These are phyloP conservation scores for Chelidonichthys spinosus DNA, from an alignment of 2,797 vertebrate genomes.

Conservation along the genomic window DNA sequence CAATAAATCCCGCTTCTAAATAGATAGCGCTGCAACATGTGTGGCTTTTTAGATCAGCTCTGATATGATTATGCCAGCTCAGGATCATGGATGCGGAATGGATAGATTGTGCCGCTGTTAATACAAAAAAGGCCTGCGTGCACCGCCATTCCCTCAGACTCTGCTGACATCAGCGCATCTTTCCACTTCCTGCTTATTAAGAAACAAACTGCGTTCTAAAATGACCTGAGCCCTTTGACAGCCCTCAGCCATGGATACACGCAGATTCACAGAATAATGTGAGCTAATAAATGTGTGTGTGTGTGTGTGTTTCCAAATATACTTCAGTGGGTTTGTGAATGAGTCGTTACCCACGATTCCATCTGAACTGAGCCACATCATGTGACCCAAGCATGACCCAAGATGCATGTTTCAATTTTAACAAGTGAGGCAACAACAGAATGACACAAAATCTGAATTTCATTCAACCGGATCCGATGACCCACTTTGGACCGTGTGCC, in stretches of 20 bases:
- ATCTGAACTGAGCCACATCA: conserved; percentile 4
- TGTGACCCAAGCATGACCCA: not conserved
- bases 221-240: conserved; percentile 41
- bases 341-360: conserved; percentile 26
- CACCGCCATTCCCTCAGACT: conserved; percentile 23
- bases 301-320: conserved; percentile 14
- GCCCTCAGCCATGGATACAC: conserved; percentile 12
- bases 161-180: conserved; percentile 59
- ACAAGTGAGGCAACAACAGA: conserved; percentile 5
- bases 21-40: conserved; percentile 65
- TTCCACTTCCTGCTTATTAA: conserved; percentile 49
- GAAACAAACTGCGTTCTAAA: conserved; percentile 46
- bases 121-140: conserved; percentile 33
- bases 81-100: conserved; percentile 54
- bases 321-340: conserved; percentile 7
- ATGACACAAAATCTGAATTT: conserved; percentile 14
- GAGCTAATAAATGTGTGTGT: not conserved
- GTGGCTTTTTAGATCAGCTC: conserved; percentile 68
- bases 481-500: conserved; percentile 9
- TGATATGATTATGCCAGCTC: conserved; percentile 73
- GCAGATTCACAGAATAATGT: not conserved
- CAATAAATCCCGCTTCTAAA: conserved; percentile 69
- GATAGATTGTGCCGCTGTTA: conserved; percentile 61
- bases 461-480: conserved; percentile 25
- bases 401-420: conserved; percentile 18